These are phyloP conservation scores for Microdon myrmicae DNA, from an alignment of 2,888 invertebrate genomes.

Conservation along the genomic window DNA sequence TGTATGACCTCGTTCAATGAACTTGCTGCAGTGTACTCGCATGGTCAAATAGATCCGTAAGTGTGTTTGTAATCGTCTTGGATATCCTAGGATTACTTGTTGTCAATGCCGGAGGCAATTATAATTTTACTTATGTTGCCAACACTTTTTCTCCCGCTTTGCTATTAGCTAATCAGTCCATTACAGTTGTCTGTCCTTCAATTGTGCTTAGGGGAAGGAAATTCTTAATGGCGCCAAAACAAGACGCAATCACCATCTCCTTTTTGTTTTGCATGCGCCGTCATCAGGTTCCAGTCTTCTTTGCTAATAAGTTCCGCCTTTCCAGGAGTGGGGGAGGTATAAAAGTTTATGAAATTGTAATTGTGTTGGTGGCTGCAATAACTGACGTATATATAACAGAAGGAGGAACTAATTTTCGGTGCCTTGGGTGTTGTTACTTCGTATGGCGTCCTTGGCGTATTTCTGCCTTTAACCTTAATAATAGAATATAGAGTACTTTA, in stretches of 20 bases:
- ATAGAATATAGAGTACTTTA: too few relatives aligned
- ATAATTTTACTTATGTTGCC: constrained; percentile 35
- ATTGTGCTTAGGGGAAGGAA: constrained; percentile 8
- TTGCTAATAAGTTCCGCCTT: constrained; percentile 40
- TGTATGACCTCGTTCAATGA: constrained; percentile 17
- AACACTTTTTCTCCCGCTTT: constrained; percentile 34
- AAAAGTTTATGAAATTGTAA: constrained; percentile 17
- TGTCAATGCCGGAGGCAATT: constrained; percentile 33
- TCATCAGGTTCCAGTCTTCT: constrained; percentile 30
- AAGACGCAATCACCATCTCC: constrained; percentile 39
- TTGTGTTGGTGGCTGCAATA: constrained; percentile 33
- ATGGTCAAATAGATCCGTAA: too few relatives aligned
- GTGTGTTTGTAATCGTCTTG: too few relatives aligned
- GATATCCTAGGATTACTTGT: constrained; percentile 49
- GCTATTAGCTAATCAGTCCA: constrained; percentile 36
- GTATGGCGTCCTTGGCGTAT: constrained; percentile 11
- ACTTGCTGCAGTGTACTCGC: too few relatives aligned
- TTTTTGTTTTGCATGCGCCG: constrained; percentile 35
- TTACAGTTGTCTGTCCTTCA: neutral
- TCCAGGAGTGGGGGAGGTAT: neutral
- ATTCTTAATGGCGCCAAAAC: constrained; percentile 41
- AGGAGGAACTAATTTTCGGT: constrained; percentile 31
- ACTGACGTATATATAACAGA: neutral
- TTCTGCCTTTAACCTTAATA: constrained; percentile 10
- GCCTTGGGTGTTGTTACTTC: constrained; percentile 18